Conservation (phyloP, 2,797 vertebrate genomes). For the Varecia variegata region DNA sequence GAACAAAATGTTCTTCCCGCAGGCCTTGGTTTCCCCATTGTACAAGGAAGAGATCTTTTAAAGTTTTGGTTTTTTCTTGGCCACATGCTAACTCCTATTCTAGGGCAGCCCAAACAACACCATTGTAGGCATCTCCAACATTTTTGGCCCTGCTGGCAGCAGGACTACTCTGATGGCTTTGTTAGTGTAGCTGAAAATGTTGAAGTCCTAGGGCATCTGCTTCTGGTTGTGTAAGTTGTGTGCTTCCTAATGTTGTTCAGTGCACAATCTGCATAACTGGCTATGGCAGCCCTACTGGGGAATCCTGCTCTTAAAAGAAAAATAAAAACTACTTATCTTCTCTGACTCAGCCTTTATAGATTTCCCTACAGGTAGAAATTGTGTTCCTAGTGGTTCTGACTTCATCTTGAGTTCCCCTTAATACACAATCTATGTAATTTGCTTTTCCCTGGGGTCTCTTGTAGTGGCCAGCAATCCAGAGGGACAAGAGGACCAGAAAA, state of each 20-base stretch:
- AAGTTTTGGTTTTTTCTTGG: slow-evolving; percentile 10
- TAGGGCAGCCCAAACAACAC: slow-evolving; percentile 90
- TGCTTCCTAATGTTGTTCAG: background rate
- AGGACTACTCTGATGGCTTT: background rate
- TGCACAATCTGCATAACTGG: background rate
- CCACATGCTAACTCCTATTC: slow-evolving; percentile 87
- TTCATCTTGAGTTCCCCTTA: background rate
- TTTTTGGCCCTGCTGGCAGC: background rate
- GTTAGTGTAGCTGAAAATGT: background rate
- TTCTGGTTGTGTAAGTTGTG: background rate
- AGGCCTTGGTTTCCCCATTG: background rate
- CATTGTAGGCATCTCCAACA: slow-evolving; percentile 86
- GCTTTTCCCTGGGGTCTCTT: background rate
- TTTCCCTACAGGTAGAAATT: background rate
- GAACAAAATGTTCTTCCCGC: background rate
- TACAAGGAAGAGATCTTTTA: background rate
- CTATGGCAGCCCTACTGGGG: rapidly evolving
- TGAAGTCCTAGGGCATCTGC: background rate
- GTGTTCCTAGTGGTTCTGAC: background rate
- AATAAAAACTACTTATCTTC: background rate
- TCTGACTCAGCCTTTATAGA: background rate
- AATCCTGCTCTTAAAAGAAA: background rate
- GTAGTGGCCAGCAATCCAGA: background rate
- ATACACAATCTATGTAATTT: background rate
- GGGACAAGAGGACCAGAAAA: background rate